Evolutionary conservation across 2,113 vertebrate species (phyloP), one percentile per base, ranked within the genome.

Genomic region (Pteropus alecto): DNA sequence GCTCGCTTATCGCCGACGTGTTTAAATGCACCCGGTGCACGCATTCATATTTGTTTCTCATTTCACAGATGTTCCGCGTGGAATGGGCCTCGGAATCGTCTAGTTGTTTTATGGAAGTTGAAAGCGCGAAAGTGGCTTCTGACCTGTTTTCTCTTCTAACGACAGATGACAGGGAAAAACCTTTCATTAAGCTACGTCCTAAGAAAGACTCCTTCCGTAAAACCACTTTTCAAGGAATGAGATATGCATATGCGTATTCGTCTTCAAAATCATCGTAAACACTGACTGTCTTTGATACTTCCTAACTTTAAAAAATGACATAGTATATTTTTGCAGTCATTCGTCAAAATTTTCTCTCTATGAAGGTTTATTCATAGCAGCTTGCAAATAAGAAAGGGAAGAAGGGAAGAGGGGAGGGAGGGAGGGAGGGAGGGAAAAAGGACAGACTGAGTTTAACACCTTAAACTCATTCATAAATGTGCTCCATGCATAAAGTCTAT

Each of bases 41-140:
- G 65, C 48, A n/a, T 56, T 95, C 79, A 86, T 60, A 88, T 92
- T 84, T 94, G 82, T 86, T 70, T 93, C 94, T 79, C 74, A 95
- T 92, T 85, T 92, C 73, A 24, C 1, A 70, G 68, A 82, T 43
- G 54, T 63, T 83, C 60, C 41, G 26, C 56, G 7, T 33, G 28
- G 21, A 78, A 94, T 63, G 63, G 83, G 8, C 30, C 51, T 68
- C n/a, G 19, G 33, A 61, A 83, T 65, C 58, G 65, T 12, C 26
- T 76, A 19, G 60, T 56, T 74, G 77, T 60, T 58, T 85, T 41
- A 48, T 33, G 73, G 54, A 93, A 90, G 89, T 4, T 35, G 78
- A 95, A 81, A 71, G 79, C 26, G 9, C 21, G 43, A 84, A 65
- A 30, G 43, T 51, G 65, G 61, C 43, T 74, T 95, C 65, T 89